A percentile compares a stretch with the other conserved stretches of the same genome.
Evolutionary conservation across 53 echinoderm and acorn worm genomes (phyloP).

Genomic region (Echinometra lucunter): DNA sequence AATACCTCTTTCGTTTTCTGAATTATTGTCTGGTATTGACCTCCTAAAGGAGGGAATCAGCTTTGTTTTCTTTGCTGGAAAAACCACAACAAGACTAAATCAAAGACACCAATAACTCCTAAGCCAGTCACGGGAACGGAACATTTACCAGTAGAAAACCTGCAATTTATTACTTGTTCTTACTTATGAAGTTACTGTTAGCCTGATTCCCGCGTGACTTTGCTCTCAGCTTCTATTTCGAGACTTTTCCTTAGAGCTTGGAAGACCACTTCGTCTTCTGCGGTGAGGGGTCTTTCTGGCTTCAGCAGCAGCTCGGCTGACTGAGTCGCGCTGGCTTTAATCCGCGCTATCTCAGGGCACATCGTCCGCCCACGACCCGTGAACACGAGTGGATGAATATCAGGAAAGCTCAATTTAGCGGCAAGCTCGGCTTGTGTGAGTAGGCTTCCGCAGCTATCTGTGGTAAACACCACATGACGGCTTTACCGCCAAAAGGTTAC

Average conservation of each 20-base stretch:
- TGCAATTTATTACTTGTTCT: conserved; percentile 1
- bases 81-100: conserved; percentile 13
- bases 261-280: neutral
- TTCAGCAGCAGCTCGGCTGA: neutral
- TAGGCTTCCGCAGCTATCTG: conserved; percentile 52
- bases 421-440: conserved; percentile 51
- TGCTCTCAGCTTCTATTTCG: neutral
- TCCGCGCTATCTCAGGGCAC: conserved; percentile 14
- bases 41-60: neutral
- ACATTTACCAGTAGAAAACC: neutral
- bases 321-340: neutral
- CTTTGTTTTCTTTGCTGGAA: neutral
- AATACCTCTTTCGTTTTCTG: neutral
- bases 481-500: conserved; percentile 18
- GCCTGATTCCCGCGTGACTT: conserved; percentile 5
- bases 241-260: conserved; percentile 24
- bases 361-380: conserved; percentile 38
- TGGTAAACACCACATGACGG: conserved; percentile 45
- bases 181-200: conserved; percentile 9
- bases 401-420: conserved; percentile 69
- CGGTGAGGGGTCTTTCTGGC: conserved; percentile 22
- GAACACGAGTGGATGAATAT: conserved; percentile 57
- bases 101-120: neutral
- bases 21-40: neutral
- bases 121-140: conserved; percentile 21